Base-by-base conservation (phyloP, 2,113 vertebrate genomes). In the Heterotis niloticus region DNA sequence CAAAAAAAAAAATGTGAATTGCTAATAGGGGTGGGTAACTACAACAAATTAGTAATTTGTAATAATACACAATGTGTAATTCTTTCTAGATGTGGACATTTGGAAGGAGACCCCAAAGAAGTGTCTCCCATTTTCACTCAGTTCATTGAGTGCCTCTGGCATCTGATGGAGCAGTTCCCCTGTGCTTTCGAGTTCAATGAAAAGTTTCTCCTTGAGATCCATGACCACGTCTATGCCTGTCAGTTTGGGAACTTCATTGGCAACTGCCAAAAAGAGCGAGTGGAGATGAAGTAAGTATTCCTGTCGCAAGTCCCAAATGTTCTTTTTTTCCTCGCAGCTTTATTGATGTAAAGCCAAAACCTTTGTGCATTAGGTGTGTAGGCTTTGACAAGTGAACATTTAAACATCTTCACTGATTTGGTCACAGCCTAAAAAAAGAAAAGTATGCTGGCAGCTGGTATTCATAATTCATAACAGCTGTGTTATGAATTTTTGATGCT, bases 221-320 rank as follows among this genome's bases (percentile, higher is more conserved):
- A 95, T 0, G 91, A 94, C 80, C 92, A 95, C 0, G 85, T 94
- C 10, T 94, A 89, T 62, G 93, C 93, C 76, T 95, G 93, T 80
- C 94, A 95, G 85, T 94, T 94, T 73, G 94, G 93, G 24, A 95
- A 94, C 84, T 95, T 95, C 84, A 88, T 95, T 26, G 92, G 94
- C n/a, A 95, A 92, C 84, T 94, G 92, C 72, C 90, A 94, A 62
- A 94, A 86, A 84, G 92, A 95, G 62, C 80, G 90, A 2, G 87
- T 92, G 71, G 91, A 94, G 16, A 82, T 95, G 71, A 90, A 86
- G 93, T 95, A 78, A 91, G 91, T 86, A 34, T 13, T 20, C 64
- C 11, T 51, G 26, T 28, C 23, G 28, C 34, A 60, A 24, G 4
- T 34, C 28, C 34, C 23, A 4, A 44, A 44, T 44, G 3, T 4